Evolutionary conservation across 2,888 invertebrate species (phyloP).

Genomic region (Himalopsyche anomala): DNA sequence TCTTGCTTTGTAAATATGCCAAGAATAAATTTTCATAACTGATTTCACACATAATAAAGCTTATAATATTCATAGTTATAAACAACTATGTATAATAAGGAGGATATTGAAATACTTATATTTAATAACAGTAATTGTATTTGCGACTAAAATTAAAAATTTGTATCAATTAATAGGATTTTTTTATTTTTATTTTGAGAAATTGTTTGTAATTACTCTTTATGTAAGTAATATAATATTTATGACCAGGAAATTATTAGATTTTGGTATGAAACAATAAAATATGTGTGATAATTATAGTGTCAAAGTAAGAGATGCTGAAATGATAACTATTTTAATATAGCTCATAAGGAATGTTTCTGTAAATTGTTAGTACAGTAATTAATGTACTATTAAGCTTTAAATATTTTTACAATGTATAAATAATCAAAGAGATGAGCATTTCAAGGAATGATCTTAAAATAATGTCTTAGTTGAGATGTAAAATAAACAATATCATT

Average conservation of each 20-base stretch:
- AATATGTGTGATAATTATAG: conserved; percentile 18
- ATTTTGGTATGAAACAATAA: conserved; percentile 30
- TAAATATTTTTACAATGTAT: conserved; percentile 24
- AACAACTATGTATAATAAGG: too few relatives aligned
- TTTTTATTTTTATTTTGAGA: too few relatives aligned
- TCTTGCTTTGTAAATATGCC: too few relatives aligned
- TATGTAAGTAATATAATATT: neutral
- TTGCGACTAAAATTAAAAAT: too few relatives aligned
- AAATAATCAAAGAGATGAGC: neutral
- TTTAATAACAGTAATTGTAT: too few relatives aligned
- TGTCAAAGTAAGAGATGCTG: conserved; percentile 18
- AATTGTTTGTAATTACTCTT: neutral
- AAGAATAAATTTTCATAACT: too few relatives aligned
- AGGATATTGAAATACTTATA: too few relatives aligned
- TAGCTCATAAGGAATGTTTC: neutral
- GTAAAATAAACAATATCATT: neutral
- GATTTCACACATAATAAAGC: too few relatives aligned
- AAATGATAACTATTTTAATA: neutral
- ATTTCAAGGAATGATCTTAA: neutral
- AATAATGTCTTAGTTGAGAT: neutral
- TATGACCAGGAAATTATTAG: neutral
- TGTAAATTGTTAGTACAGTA: neutral
- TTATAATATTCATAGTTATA: too few relatives aligned
- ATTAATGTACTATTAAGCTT: neutral
- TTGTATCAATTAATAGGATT: too few relatives aligned